These are phyloP conservation scores for Xanthorhoe designata DNA, from an alignment of 2,888 invertebrate species.

Conservation along the genomic window DNA sequence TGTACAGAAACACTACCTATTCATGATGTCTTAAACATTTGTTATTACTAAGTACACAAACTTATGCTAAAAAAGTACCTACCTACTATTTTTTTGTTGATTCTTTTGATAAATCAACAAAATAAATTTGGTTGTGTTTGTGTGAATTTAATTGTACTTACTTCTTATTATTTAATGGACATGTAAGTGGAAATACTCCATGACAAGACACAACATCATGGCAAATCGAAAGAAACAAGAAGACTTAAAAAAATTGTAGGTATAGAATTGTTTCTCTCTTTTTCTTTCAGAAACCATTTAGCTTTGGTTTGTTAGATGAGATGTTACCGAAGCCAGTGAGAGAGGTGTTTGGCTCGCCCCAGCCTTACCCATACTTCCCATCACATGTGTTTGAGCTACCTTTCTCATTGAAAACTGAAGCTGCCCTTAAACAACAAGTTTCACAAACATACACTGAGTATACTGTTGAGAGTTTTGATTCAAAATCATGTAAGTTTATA, in stretches of 20 bases:
- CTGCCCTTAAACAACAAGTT: conserved; percentile 49
- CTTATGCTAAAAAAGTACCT: neutral
- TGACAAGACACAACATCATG: no score
- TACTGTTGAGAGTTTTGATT: conserved; percentile 74
- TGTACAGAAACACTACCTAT: neutral
- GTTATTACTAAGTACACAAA: no score
- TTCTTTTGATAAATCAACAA: no score
- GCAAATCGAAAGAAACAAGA: no score
- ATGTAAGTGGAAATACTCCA: no score
- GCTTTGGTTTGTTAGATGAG: conserved; percentile 74
- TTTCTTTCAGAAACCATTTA: conserved; percentile 75
- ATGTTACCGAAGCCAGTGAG: conserved; percentile 74
- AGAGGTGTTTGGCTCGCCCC: conserved; percentile 72
- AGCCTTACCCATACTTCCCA: conserved; percentile 78
- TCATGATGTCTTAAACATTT: neutral
- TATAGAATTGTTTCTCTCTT: no score
- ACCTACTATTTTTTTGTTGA: no score
- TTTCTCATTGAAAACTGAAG: conserved; percentile 61
- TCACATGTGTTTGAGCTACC: conserved; percentile 78
- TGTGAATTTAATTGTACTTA: no score
- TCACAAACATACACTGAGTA: conserved; percentile 68
- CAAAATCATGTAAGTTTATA: conserved; percentile 67
- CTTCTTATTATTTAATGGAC: no score
- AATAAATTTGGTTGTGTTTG: no score
- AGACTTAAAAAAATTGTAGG: no score